These are phyloP conservation scores for Anser brachyrhynchus DNA, from an alignment of 2,113 vertebrate genomes.

Conservation along the genomic window DNA sequence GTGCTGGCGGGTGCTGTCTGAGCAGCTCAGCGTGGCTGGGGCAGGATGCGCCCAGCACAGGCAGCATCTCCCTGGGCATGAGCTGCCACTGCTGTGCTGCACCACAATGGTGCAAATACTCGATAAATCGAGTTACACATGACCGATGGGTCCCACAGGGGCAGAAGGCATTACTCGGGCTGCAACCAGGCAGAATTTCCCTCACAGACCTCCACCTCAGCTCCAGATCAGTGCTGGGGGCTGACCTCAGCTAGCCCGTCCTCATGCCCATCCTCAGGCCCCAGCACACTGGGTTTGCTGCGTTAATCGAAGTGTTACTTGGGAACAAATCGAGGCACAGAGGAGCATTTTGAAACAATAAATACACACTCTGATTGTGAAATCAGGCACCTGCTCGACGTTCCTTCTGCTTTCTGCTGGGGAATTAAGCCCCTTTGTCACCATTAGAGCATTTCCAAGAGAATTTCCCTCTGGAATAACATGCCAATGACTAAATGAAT, in stretches of 20 bases:
- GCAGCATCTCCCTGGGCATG: accelerated
- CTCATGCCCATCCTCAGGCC: neutral
- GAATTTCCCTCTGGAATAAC: neutral
- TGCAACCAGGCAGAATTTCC: neutral
- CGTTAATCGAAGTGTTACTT: neutral
- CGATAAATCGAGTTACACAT: accelerated
- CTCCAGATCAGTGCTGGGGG: neutral
- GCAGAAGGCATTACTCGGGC: neutral
- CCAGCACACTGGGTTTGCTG: neutral
- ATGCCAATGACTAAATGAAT: neutral
- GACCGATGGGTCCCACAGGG: neutral
- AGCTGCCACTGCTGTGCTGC: neutral
- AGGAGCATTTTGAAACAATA: neutral
- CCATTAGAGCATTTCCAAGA: neutral
- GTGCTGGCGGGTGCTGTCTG: neutral
- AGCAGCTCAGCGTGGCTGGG: accelerated
- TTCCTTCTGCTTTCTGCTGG: neutral
- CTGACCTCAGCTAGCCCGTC: neutral
- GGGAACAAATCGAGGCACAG: neutral
- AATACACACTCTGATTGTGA: accelerated
- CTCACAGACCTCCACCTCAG: neutral
- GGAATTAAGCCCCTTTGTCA: neutral
- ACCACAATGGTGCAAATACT: neutral
- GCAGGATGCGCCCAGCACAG: neutral
- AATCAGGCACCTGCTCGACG: neutral